Base-by-base conservation (phyloP, 2,113 vertebrate species). In the Pollachius pollachius region DNA sequence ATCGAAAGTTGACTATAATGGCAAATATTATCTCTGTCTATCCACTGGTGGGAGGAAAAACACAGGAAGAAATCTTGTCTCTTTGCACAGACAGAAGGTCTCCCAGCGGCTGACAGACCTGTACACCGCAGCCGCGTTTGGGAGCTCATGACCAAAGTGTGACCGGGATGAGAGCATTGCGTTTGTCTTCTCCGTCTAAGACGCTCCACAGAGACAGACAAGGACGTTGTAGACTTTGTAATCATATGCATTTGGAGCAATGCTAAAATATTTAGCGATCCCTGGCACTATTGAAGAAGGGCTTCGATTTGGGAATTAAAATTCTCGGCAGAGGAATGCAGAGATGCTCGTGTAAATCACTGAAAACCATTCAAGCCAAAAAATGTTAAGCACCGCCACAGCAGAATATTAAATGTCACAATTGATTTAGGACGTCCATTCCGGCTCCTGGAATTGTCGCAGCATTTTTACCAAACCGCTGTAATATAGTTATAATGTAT, bases 371-470 rank as follows among this genome's bases (percentile, higher is more conserved):
- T 63, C 75, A 77, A 66, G 74, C 68, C 65, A 34, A 64, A 78
- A 52, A 65, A 62, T 75, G 34, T 65, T 69, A 69, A 63, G 76
- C 69, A 73, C 34, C 27, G 79, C 70, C 18, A 79, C 74, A 64
- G 62, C 41, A 16, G 65, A 74, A 76, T 75, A 85, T 82, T 79
- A 83, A 83, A 82, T 79, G 73, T 60, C 84, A 87, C 34, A 61
- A 68, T 30, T 79, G 69, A 85, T 87, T 72, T 76, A 75, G 72
- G 62, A 21, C 54, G 37, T 54, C 16, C 70, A 69, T 67, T 57
- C 2, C 13, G 1, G 56, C 62, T 63, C 52, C 79, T 37, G 70
- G 66, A 62, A 17, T 68, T 68, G 41, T 74, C 72, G 17, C 15
- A 56, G 54, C 19, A 74, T 69, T 77, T 75, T 17, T 64, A 58